Base-by-base conservation (phyloP, 2,797 vertebrate genomes). In the Sorex maritimensis region DNA sequence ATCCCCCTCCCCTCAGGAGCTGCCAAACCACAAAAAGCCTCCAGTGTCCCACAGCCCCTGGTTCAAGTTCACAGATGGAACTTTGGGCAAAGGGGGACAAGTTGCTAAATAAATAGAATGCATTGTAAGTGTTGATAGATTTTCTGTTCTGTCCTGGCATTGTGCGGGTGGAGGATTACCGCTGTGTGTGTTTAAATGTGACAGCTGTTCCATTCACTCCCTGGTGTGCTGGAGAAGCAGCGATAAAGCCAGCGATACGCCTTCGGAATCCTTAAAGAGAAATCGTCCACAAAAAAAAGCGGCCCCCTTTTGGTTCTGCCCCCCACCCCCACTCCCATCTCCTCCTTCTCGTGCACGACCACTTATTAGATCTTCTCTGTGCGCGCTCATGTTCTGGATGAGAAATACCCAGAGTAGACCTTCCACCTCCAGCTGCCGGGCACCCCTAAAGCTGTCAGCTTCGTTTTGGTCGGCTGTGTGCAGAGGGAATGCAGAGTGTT, bases 141-240 rank as follows among this genome's bases (percentile, higher is more conserved):
- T 96, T 95, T 93, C 95, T 96, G 81, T 95, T 96, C 96, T 95
- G 80, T 95, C 96, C 95, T 96, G 95, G 96, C 93, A 95, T 95
- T 96, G 96, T 95, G 93, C 92, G 97, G 91, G 96, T 77, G 86
- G 95, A 95, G 96, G 95, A 95, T 96, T 97, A 95, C 97, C 77
- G 79, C 96, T 97, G 95, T 97, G 93, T 97, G 95, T 97, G 96
- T 97, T 97, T 97, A 96, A 97, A 97, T 95, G 96, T 95, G 94
- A 97, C 96, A 96, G 95, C 96, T 97, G 97, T 96, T 97, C 96
- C 91, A 90, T 97, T 97, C 94, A 95, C 94, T 97, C 96, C 97
- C 95, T 93, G 93, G 96, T 94, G 96, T 96, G 95, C 92, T 81
- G 93, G 91, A 94, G 97, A 96, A 95, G 92, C 95, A 19, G 21